These are phyloP conservation scores for Pantala flavescens DNA, from an alignment of 1,140 invertebrate species.

Conservation along the genomic window DNA sequence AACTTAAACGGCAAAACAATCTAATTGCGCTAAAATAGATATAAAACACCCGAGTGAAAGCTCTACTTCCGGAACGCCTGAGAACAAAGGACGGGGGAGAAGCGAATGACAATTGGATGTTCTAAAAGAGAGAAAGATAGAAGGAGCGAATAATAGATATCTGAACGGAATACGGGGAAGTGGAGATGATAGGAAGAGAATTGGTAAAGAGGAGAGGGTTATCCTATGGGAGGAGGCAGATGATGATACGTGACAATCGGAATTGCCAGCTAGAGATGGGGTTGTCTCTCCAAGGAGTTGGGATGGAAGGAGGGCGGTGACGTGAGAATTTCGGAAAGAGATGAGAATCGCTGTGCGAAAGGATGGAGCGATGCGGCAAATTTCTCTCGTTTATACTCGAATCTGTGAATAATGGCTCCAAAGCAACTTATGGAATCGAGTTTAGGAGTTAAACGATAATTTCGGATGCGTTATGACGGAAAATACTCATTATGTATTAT, in stretches of 20 bases:
- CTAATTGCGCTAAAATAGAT: no score
- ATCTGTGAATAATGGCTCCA: not conserved
- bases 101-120: no score
- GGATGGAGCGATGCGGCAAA: not conserved
- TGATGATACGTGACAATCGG: constrained; percentile 8
- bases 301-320: not conserved
- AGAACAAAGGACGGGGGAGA: no score
- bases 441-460: no score
- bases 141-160: no score
- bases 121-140: no score
- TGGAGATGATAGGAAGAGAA: not conserved
- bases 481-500: no score
- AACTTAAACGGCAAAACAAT: no score
- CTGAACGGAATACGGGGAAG: not conserved
- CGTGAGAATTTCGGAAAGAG: not conserved
- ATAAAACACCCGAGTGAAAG: no score
- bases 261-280: not conserved
- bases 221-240: constrained; percentile 2
- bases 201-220: not conserved
- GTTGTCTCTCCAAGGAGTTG: not conserved
- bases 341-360: not conserved
- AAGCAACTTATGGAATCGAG: no score
- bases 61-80: no score
- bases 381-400: not conserved
- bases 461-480: no score